These are phyloP conservation scores for Xiphophorus birchmanni DNA, from an alignment of 2,797 vertebrate species.

Conservation along the genomic window DNA sequence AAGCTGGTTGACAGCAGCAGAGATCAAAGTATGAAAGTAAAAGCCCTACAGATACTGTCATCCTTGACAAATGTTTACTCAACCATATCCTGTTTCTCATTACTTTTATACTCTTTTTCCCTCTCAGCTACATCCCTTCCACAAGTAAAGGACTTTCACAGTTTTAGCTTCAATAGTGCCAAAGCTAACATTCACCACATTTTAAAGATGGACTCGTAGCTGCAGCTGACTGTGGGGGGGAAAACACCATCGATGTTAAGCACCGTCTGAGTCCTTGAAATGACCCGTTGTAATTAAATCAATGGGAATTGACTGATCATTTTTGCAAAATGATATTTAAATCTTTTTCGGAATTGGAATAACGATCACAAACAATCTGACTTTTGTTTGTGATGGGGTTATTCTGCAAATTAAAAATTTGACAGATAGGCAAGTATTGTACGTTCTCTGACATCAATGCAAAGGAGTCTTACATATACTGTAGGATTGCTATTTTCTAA, in stretches of 20 bases:
- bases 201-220: neutral
- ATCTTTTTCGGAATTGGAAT: constrained; percentile 21
- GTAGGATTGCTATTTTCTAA: neutral
- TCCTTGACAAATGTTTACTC: constrained; percentile 75
- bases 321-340: constrained; percentile 20
- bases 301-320: constrained; percentile 10
- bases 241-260: constrained; percentile 2
- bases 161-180: constrained; percentile 2
- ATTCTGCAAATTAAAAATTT: constrained; percentile 30
- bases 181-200: constrained; percentile 12
- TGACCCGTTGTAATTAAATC: constrained; percentile 32
- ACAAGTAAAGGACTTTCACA: constrained; percentile 33
- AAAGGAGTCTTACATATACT: constrained; percentile 8
- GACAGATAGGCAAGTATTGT: constrained; percentile 9
- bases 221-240: neutral
- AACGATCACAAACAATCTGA: constrained; percentile 4
- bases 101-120: constrained; percentile 57
- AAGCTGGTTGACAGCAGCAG: constrained; percentile 68
- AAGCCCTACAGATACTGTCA: constrained; percentile 76
- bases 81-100: constrained; percentile 72
- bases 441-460: neutral
- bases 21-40: constrained; percentile 76
- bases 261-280: constrained; percentile 9
- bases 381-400: neutral
- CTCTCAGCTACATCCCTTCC: constrained; percentile 34